Conservation (phyloP, 1,140 invertebrate species). For the Caenorhabditis brenneri region DNA sequence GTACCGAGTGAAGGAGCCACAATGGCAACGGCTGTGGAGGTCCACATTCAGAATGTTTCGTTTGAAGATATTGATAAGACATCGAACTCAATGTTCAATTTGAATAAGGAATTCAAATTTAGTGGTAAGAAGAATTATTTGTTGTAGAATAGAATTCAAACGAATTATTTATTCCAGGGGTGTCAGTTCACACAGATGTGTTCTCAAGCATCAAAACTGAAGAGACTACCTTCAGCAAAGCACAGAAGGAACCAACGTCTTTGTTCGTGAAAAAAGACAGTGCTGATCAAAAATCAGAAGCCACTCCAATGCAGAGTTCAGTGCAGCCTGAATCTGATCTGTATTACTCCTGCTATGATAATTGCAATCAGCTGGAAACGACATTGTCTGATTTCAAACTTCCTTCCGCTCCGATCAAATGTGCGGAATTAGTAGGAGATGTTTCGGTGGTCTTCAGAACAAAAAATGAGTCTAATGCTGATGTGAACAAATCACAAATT, state of each 20-base stretch:
- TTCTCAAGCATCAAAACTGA: too few relatives aligned
- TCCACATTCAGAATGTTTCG: constrained; percentile 1
- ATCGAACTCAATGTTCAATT: constrained; percentile 48
- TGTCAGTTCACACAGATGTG: constrained; percentile 20
- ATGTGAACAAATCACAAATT: neutral
- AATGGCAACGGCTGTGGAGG: constrained; percentile 48
- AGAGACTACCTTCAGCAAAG: too few relatives aligned
- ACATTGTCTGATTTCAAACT: neutral
- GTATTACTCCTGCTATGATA: neutral
- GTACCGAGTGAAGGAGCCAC: neutral
- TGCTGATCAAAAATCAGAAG: too few relatives aligned
- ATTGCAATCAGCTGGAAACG: neutral
- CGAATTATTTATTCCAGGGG: neutral
- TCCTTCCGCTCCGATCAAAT: constrained; percentile 44
- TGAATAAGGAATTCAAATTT: constrained; percentile 46
- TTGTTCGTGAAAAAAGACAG: too few relatives aligned
- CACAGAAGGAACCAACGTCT: too few relatives aligned
- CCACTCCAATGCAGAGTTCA: too few relatives aligned
- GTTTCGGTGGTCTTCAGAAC: constrained; percentile 12
- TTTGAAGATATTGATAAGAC: too few relatives aligned
- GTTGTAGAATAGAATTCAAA: neutral
- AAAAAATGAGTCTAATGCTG: constrained; percentile 32
- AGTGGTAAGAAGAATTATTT: neutral
- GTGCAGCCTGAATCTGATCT: too few relatives aligned
- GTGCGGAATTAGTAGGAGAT: constrained; percentile 31